phyloP scores from a whole-genome alignment of 2,888 invertebrate genomes.

The Drepana falcataria region DNA sequence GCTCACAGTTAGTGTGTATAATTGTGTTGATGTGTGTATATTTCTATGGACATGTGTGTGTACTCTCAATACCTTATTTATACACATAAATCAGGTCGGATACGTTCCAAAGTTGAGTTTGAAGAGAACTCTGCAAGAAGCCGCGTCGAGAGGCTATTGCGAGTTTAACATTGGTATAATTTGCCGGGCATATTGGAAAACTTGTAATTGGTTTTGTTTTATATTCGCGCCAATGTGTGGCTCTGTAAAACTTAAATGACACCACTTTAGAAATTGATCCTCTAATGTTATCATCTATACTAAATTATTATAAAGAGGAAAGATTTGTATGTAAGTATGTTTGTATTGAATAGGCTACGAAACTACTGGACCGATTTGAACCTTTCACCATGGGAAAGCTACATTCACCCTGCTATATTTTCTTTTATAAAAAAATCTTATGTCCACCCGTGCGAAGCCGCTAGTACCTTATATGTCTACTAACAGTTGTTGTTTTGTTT shows the following conservation, averaged over 20 bases:
- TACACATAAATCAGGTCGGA: constrained; percentile 21
- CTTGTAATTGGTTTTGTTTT: constrained; percentile 75
- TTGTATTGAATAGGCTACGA: no score
- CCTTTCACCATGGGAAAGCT: no score
- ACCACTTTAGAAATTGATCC: constrained; percentile 45
- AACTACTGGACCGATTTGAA: no score
- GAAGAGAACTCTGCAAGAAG: constrained; percentile 46
- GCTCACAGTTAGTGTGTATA: background rate
- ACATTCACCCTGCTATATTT: no score
- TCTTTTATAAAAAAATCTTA: no score
- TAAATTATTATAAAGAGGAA: background rate
- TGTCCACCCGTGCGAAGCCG: no score
- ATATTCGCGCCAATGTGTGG: constrained; percentile 58
- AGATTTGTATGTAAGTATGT: no score
- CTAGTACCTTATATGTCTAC: constrained; percentile 1
- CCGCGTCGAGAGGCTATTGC: constrained; percentile 49
- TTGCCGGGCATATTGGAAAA: constrained; percentile 70
- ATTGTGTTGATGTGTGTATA: background rate
- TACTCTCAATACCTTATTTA: no score
- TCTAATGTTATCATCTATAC: constrained; percentile 7
- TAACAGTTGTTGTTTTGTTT: constrained; percentile 20
- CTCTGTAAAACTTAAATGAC: constrained; percentile 52
- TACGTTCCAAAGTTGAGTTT: constrained; percentile 46
- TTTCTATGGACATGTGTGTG: constrained; percentile 8
- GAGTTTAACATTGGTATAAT: constrained; percentile 67